Evolutionary conservation across 2,888 invertebrate species (phyloP).

Genomic region (Drosophila peninsularis): DNA sequence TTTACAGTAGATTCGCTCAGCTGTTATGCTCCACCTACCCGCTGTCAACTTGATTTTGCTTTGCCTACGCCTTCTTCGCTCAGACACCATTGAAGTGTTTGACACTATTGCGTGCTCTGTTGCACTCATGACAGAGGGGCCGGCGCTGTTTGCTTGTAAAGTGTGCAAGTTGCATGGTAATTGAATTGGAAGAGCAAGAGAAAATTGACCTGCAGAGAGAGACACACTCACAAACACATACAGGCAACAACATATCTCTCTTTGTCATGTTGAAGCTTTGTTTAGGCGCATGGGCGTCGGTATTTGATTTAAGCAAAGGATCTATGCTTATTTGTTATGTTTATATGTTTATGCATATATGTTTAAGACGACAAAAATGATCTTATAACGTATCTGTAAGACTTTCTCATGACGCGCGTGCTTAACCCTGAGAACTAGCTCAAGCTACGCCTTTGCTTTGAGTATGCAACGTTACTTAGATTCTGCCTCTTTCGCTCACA

Average conservation of each 20-base stretch:
- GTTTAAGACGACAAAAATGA: too few relatives aligned
- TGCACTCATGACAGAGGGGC: conserved; percentile 41
- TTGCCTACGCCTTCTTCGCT: conserved; percentile 52
- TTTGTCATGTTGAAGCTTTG: background rate
- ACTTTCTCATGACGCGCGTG: background rate
- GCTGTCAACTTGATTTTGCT: conserved; percentile 45
- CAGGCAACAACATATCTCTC: background rate
- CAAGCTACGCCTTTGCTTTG: background rate
- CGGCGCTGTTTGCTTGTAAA: conserved; percentile 19
- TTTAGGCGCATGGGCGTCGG: background rate
- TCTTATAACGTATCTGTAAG: background rate
- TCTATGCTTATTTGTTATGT: too few relatives aligned
- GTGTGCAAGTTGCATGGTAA: conserved; percentile 14
- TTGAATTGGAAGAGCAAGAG: conserved; percentile 13
- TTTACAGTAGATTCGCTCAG: conserved; percentile 7
- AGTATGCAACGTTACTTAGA: background rate
- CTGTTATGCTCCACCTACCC: conserved; percentile 53
- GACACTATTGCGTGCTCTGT: conserved; percentile 59
- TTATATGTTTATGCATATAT: too few relatives aligned
- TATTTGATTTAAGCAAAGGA: background rate
- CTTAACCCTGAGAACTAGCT: background rate
- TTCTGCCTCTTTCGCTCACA: too few relatives aligned
- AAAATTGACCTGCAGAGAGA: background rate
- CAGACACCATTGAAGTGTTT: conserved; percentile 53
- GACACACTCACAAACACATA: background rate